Percentiles rank a stretch among this genome's conserved stretches.
phyloP scores from a whole-genome alignment of 2,113 vertebrate species.

The Myanophis thanlyinensis region DNA sequence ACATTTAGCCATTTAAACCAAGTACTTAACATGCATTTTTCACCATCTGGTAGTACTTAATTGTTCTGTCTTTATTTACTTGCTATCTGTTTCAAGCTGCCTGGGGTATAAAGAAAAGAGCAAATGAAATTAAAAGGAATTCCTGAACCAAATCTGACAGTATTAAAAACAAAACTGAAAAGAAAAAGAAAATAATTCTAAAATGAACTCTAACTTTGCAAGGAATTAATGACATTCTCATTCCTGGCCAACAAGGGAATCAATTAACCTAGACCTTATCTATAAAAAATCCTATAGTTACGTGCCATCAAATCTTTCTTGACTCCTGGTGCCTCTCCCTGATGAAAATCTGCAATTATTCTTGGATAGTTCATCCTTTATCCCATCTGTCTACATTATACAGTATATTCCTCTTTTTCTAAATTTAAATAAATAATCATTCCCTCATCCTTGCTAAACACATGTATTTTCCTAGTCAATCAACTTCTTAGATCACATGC shows the following conservation, averaged over 20 bases:
- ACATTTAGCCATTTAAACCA: not conserved
- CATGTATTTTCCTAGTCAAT: not conserved
- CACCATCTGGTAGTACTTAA: not conserved
- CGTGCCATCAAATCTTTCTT: not conserved
- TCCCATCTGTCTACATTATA: not conserved
- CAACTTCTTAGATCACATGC: not conserved
- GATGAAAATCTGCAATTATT: not conserved
- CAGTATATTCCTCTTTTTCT: not conserved
- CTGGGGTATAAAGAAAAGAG: not conserved
- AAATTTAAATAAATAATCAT: not conserved
- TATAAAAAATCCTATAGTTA: not conserved
- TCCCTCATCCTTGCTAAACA: not conserved
- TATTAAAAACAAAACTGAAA: not conserved
- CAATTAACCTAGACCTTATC: not conserved
- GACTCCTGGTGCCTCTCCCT: not conserved
- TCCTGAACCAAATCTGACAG: not conserved
- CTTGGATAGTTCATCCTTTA: not conserved
- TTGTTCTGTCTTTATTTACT: not conserved
- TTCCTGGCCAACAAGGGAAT: not conserved
- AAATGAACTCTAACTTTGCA: not conserved
- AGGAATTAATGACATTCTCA: not conserved
- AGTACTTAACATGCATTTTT: not conserved
- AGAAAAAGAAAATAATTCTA: not conserved
- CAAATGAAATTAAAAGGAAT: not conserved
- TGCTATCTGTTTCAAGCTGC: not conserved